Conservation (phyloP, 2,797 vertebrate genomes). For the Thaleichthys pacificus region DNA sequence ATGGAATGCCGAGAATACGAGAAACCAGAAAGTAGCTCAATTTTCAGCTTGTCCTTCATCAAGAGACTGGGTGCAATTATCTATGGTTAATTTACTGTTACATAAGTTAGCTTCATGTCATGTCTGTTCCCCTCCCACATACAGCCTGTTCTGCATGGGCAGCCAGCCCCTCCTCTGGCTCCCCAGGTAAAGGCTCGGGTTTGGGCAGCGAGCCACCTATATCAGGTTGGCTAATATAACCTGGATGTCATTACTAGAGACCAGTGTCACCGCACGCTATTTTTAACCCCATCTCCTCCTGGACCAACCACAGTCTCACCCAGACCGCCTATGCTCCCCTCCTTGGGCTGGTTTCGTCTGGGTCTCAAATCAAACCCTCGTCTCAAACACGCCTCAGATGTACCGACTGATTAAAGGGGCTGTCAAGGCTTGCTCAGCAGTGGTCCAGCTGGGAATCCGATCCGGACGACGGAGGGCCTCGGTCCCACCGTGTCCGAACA, state of each 20-base stretch:
- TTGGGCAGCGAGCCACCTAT: slow-evolving; percentile 24
- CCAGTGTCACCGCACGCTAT: too few relatives aligned
- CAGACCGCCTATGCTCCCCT: too few relatives aligned
- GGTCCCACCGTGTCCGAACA: slow-evolving; percentile 39
- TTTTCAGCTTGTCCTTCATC: neutral
- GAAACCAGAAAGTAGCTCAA: neutral
- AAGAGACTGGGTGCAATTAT: slow-evolving; percentile 14
- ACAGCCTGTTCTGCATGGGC: slow-evolving; percentile 4
- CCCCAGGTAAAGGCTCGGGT: slow-evolving; percentile 48
- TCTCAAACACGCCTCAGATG: too few relatives aligned
- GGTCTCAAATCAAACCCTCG: too few relatives aligned
- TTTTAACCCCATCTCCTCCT: too few relatives aligned
- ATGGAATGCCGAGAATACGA: neutral
- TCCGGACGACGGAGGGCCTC: too few relatives aligned
- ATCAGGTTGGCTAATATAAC: too few relatives aligned
- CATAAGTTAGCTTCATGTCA: slow-evolving; percentile 24
- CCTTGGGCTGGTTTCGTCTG: too few relatives aligned
- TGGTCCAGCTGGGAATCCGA: neutral
- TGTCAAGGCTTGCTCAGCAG: slow-evolving; percentile 44
- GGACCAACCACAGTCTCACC: too few relatives aligned
- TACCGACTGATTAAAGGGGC: too few relatives aligned
- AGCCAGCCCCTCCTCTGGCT: slow-evolving; percentile 24
- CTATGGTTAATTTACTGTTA: slow-evolving; percentile 20
- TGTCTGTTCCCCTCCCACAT: slow-evolving; percentile 14
- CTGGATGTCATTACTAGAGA: too few relatives aligned